Base-by-base conservation (phyloP, 2,888 invertebrate species). In the Cryptocephalus moraei region DNA sequence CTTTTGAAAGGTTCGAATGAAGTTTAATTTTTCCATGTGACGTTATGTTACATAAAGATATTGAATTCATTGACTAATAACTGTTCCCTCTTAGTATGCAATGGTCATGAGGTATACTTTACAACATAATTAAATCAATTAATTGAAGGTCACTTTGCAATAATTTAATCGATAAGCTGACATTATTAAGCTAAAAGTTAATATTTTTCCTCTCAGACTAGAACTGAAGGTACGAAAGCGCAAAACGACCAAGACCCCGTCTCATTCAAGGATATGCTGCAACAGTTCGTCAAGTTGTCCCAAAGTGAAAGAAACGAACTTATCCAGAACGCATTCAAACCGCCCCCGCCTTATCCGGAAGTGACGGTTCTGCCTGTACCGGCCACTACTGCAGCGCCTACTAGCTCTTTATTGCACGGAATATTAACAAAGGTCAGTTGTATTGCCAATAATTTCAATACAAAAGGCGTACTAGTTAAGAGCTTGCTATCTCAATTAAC, bases 281-380 rank as follows among this genome's bases (percentile, higher is more conserved):
- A 86, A 2, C 85, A 86, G 62, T 85, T 85, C 62, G 85, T 86
- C 1, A 78, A 77, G 60, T 62, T 79, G 55, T 77, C 77, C 40
- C 51, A 80, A 73, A 66, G 74, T 72, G 78, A 72, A 57, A 56
- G 64, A 34, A 62, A 68, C 41, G 70, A 69, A 53, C 52, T 69
- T 8, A 59, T 69, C 14, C 65, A 67, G 47, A 64, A 65, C 44
- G 62, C 64, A 4, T 61, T 64, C 33, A 69, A 77, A 45, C 77
- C 77, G 2, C 79, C 81, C 8, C 82, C 82, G 6, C 82, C 80
- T 42, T 86, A 86, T 71, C 86, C 86, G 0, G 87, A 87, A 69
- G 86, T 87, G 41, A 87, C 86, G 2, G 74, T 87, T 13, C 80
- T 86, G 62, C 86, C 87, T 0, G 86, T 87, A 46, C 72, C 73